A percentile compares a stretch with the other conserved stretches of the same genome.
These are phyloP conservation scores for Wiebesia pumilae DNA, from an alignment of 1,140 invertebrate genomes.

Conservation along the genomic window DNA sequence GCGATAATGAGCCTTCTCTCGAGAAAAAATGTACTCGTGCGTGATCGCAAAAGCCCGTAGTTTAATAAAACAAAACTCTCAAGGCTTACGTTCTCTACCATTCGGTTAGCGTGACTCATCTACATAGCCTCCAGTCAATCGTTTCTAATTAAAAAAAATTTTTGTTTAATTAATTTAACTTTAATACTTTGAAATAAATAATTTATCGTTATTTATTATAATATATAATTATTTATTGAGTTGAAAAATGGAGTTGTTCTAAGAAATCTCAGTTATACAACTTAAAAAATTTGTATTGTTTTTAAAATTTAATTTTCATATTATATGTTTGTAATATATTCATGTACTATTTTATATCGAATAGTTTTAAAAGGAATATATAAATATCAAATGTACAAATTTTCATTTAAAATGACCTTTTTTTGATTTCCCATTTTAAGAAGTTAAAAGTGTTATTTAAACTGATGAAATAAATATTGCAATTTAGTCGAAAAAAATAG, in stretches of 20 bases:
- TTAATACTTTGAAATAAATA: neutral
- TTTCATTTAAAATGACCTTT: neutral
- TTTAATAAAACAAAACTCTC: slow-evolving; percentile 42
- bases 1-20: neutral
- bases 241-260: too few species aligned
- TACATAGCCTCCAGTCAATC: neutral
- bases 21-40: slow-evolving; percentile 8
- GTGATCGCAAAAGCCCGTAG: slow-evolving; percentile 15
- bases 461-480: neutral
- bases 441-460: neutral
- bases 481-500: neutral
- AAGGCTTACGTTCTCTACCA: slow-evolving; percentile 1
- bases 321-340: too few species aligned
- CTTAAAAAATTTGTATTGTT: too few species aligned
- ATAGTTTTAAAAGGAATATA: neutral
- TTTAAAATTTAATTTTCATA: too few species aligned
- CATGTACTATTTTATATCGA: too few species aligned
- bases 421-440: neutral
- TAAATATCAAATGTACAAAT: neutral
- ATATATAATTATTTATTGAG: neutral
- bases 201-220: neutral
- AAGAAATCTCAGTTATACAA: too few species aligned
- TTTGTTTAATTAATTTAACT: neutral
- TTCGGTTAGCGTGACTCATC: slow-evolving; percentile 10
- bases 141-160: neutral